Base-by-base conservation (phyloP, 2,113 vertebrate species). In the Meriones unguiculatus region DNA sequence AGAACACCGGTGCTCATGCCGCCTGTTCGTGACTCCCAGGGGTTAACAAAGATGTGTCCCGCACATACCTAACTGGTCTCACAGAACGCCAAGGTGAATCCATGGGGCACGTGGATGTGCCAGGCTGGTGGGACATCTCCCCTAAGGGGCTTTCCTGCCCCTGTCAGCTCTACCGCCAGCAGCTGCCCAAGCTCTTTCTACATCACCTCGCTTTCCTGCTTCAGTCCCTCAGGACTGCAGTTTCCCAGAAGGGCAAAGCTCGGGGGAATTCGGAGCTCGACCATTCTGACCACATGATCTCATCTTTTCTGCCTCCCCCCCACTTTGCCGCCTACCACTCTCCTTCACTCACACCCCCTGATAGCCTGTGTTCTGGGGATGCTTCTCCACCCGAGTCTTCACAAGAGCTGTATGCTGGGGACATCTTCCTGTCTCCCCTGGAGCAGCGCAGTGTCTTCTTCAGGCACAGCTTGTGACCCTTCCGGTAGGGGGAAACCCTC, bases 41-140 rank as follows among this genome's bases (percentile, higher is more conserved):
- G 14, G 20, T 84, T 77, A 90, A 70, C 17, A 82, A 75, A 81
- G 87, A 77, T 1, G 10, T 77, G 69, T 73, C 28, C n/a, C 69
- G 7, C 9, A 10, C 30, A 9, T 12, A 10, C 30, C 87, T 22
- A 65, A 28, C 12, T 2, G 18, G 35, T 84, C 77, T 75, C 78
- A 14, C 85, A 22, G 32, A 38, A 25, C 9, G 30, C 46, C 18
- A 25, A 17, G 72, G 70, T 32, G 41, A 28, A 59, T 64, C 18
- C 10, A 6, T 1, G 32, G 38, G 6, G 32, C 20, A 14, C 5
- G 17, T 24, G 57, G 8, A n/a, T n/a, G 7, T 50, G 2, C 2
- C 2, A 3, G 41, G 46, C 65, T 59, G 41, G 25, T 11, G 69
- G 57, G 59, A n/a, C 12, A 35, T 52, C 20, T 87, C 62, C 77